These are phyloP conservation scores for Diprion similis DNA, from an alignment of 1,140 invertebrate species.

Conservation along the genomic window DNA sequence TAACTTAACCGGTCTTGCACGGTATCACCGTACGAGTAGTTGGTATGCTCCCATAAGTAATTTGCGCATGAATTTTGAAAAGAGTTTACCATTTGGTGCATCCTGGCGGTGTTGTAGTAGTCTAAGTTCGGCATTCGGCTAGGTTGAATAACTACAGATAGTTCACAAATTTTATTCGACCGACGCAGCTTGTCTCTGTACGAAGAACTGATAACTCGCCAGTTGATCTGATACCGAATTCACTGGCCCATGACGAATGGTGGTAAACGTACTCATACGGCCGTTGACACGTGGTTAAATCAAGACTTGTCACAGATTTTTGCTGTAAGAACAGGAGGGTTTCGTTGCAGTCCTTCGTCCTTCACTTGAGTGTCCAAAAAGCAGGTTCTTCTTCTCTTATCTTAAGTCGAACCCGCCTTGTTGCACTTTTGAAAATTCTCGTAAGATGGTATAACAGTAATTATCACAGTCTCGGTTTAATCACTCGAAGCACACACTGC, in stretches of 20 bases:
- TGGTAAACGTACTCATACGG: neutral
- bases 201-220: neutral
- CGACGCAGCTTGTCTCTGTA: neutral
- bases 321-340: too few species aligned
- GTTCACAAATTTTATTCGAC: neutral
- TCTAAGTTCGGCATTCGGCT: constrained; percentile 59
- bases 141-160: neutral
- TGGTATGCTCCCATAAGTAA: too few species aligned
- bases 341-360: too few species aligned
- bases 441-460: neutral
- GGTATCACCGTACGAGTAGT: too few species aligned
- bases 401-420: neutral
- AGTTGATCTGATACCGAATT: neutral
- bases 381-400: neutral
- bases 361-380: neutral
- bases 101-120: constrained; percentile 61
- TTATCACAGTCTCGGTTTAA: neutral
- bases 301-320: too few species aligned
- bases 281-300: neutral
- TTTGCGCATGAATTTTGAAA: constrained; percentile 40
- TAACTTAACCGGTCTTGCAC: too few species aligned
- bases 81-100: constrained; percentile 62
- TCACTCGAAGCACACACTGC: constrained; percentile 6
- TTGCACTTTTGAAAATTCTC: neutral
- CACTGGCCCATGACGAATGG: neutral